These are phyloP conservation scores for Ommatoiulus sabulosus DNA, from an alignment of 2,888 invertebrate species.

Conservation along the genomic window DNA sequence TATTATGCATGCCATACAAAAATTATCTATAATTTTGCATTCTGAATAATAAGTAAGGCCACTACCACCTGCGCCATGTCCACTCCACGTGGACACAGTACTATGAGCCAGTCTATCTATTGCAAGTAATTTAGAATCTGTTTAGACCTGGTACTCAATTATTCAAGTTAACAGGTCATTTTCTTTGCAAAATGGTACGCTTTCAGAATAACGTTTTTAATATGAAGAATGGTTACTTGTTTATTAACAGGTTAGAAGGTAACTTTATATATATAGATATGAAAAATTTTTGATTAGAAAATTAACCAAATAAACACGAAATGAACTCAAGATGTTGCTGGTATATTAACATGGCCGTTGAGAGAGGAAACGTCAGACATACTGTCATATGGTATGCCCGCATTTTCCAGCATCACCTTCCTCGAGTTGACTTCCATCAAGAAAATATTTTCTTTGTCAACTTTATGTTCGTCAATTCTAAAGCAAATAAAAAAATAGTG, in stretches of 20 bases:
- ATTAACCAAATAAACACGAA: background rate
- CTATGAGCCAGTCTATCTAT: too few relatives aligned
- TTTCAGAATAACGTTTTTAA: background rate
- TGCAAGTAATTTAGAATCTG: too few relatives aligned
- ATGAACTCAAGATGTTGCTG: background rate
- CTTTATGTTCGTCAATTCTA: slow-evolving; percentile 53
- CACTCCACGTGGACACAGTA: too few relatives aligned
- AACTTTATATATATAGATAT: background rate
- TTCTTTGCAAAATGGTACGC: too few relatives aligned
- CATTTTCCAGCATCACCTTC: slow-evolving; percentile 4
- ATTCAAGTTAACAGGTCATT: too few relatives aligned
- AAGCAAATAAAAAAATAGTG: background rate
- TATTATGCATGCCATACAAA: slow-evolving; percentile 18
- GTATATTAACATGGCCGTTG: background rate
- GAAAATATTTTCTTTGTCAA: slow-evolving; percentile 53
- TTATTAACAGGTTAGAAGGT: slow-evolving; percentile 18
- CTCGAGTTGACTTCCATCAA: slow-evolving; percentile 52
- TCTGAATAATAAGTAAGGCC: background rate
- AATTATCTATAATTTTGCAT: too few relatives aligned
- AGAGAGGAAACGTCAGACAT: background rate
- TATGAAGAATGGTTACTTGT: background rate
- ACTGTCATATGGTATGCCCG: background rate
- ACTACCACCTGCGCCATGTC: too few relatives aligned
- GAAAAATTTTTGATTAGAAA: slow-evolving; percentile 13
- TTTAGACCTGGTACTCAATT: too few relatives aligned